These are phyloP conservation scores for Cnemophilus loriae DNA, from an alignment of 2,113 vertebrate genomes.

Conservation along the genomic window DNA sequence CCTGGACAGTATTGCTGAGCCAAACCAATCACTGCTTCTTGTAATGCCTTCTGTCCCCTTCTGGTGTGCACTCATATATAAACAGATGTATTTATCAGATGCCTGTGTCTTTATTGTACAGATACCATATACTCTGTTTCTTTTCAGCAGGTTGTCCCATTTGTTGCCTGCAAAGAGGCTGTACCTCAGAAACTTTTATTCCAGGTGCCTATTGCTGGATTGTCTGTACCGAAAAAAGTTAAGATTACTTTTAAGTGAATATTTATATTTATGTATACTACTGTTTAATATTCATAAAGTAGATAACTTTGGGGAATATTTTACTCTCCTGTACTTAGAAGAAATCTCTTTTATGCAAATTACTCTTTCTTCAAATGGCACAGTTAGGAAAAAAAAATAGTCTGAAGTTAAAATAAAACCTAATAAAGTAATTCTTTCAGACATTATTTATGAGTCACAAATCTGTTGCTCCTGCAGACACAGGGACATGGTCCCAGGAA, in stretches of 20 bases:
- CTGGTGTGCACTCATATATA: background rate
- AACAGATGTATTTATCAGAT: background rate
- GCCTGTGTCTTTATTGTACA: background rate
- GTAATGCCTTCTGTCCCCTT: background rate
- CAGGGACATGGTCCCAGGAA: accelerated
- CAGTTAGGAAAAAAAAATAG: background rate
- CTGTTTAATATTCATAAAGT: background rate
- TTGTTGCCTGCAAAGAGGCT: background rate
- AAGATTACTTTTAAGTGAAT: background rate
- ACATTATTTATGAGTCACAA: background rate
- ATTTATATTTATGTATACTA: background rate
- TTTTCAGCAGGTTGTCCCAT: background rate
- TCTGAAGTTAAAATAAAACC: background rate
- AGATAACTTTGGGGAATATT: background rate
- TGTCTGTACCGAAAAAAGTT: background rate
- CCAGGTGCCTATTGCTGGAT: background rate
- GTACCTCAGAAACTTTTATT: background rate
- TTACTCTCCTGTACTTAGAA: background rate
- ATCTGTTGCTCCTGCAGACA: background rate
- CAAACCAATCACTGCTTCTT: background rate
- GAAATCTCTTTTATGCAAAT: background rate
- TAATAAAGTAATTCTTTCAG: background rate
- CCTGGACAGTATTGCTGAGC: accelerated
- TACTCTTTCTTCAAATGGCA: background rate
- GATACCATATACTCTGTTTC: background rate